Evolutionary conservation across 2,888 invertebrate species (phyloP).

Genomic region (Volucella zonaria): DNA sequence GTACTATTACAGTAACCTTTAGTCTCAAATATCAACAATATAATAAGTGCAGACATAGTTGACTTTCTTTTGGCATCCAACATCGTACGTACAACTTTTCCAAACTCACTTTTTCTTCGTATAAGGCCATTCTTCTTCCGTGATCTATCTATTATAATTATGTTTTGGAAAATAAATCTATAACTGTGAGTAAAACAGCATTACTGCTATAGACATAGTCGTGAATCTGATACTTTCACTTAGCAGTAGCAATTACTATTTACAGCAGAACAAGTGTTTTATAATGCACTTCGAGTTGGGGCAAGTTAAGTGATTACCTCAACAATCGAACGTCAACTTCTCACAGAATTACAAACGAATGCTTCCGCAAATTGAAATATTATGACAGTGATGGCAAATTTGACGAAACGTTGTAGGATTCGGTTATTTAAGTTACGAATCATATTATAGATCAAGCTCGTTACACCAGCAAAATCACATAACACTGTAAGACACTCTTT

Average conservation of each 20-base stretch:
- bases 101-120: constrained; percentile 26
- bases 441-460: background rate
- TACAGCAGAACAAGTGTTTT: constrained; percentile 30
- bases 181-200: constrained; percentile 21
- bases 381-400: constrained; percentile 30
- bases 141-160: constrained; percentile 52
- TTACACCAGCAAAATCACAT: constrained; percentile 10
- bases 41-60: constrained; percentile 12
- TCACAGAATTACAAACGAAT: constrained; percentile 10
- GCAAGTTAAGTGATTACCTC: constrained; percentile 24
- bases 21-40: too few species aligned
- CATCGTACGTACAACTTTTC: background rate
- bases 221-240: constrained; percentile 49
- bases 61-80: constrained; percentile 9
- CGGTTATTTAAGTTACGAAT: background rate
- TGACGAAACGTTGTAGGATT: constrained; percentile 13
- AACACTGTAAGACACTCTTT: constrained; percentile 4
- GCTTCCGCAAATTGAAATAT: constrained; percentile 32
- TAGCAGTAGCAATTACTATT: constrained; percentile 11
- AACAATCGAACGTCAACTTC: constrained; percentile 26
- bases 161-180: constrained; percentile 46
- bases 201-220: background rate
- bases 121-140: constrained; percentile 51
- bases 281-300: constrained; percentile 34
- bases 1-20: too few species aligned